Conservation (phyloP, 1,140 invertebrate genomes). For the Cepaea nemoralis region DNA sequence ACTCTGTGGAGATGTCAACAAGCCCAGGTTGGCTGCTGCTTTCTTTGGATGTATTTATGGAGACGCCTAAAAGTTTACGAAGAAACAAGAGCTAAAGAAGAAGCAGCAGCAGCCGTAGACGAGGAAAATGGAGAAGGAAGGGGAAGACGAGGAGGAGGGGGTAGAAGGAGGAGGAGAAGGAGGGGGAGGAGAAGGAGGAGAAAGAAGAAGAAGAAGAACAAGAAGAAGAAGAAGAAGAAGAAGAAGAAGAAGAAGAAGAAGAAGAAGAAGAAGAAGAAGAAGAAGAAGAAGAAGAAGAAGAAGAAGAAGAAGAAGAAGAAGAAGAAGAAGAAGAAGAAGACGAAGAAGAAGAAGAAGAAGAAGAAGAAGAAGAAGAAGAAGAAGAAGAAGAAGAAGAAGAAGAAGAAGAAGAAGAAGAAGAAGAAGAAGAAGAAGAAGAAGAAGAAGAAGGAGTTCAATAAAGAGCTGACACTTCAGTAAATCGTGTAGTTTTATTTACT, state of each 20-base stretch:
- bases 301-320: background rate
- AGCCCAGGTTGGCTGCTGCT: too few relatives aligned
- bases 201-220: background rate
- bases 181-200: background rate
- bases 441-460: too few relatives aligned
- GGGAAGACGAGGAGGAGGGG: background rate
- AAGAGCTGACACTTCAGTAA: too few relatives aligned
- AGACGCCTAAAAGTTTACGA: too few relatives aligned
- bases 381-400: background rate
- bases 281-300: background rate
- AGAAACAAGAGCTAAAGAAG: background rate
- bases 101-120: background rate
- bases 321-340: conserved; percentile 1
- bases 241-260: too few relatives aligned
- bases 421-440: too few relatives aligned
- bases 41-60: too few relatives aligned
- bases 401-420: background rate
- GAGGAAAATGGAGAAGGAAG: background rate
- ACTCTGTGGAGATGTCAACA: too few relatives aligned
- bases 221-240: too few relatives aligned
- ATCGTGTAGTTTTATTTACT: too few relatives aligned
- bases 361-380: background rate
- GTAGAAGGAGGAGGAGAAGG: background rate
- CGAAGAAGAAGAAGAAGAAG: too few relatives aligned
- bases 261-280: background rate